Evolutionary conservation across 2,888 invertebrate species (phyloP), one percentile per base, ranked within the genome.

Genomic region (Euproctis similis): DNA sequence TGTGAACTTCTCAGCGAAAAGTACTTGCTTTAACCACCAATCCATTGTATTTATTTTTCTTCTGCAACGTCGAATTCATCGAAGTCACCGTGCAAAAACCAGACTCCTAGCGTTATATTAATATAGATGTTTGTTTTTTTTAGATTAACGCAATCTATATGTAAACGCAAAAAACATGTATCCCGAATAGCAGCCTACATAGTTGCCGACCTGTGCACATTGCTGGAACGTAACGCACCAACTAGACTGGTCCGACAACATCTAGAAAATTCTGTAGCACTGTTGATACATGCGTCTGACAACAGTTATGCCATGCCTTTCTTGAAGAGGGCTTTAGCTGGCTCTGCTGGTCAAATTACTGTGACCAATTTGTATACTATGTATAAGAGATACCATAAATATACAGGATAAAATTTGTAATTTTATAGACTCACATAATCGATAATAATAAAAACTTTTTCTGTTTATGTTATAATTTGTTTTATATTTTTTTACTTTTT

Each of bases 331-430:
- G 71, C 74, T 0, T 30, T 85, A 1, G 80, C 77, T 0, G 76
- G 76, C 0, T 39, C 60, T 0, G 46, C 74, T 0, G 81, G 84
- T 0, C 78, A 84, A 25, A 69, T 66, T 46, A 78, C 84, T 0
- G 59, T 84, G 57, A 67, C 67, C 0, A 76, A 80, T 24, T 50
- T 84, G 48, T 78, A 81, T 31, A 63, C 68, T 8, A 68, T 69
- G 63, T 85, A 84, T 45, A 85, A 81, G 28, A 64, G 77, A 27
- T 85, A 84, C 31, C 78, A 85, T 62, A 85, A 85, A 38, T 85
- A 84, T 58, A 73, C 72, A 26, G 85, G 85, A 1, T n/a, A n/a
- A n/a, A n/a, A n/a, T n/a, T n/a, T n/a, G n/a, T n/a, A n/a, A n/a
- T n/a, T n/a, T n/a, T n/a, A n/a, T n/a, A n/a, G n/a, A n/a, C n/a